Evolutionary conservation across 1,140 invertebrate species (phyloP), one percentile per base, ranked within the genome.

Genomic region (Drosophila orosa): DNA sequence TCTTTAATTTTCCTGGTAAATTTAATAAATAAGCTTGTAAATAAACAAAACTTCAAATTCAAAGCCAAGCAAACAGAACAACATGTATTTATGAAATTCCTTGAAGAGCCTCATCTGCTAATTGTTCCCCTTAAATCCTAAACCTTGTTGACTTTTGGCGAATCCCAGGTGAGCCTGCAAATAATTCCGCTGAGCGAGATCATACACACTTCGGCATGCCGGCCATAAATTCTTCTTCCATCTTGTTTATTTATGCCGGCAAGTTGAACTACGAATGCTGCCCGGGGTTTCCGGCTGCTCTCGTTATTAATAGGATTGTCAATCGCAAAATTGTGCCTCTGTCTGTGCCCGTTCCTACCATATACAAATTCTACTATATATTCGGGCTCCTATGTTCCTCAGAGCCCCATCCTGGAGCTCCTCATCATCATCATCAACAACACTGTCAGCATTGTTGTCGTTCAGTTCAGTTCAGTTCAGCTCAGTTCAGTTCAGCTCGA

Each of bases 231-330:
- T 52, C 24, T 25, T 54, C 50, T 54, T 35, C 39, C 74, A 72
- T 74, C 71, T 67, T 89, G 76, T 77, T 79, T 69, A 81, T 85
- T 72, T 68, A 65, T 65, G 71, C 55, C 63, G 39, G 66, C 58
- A 61, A 56, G 59, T 48, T 40, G 35, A 52, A 48, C 58, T 79
- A 68, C 48, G 57, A 52, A 59, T 76, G 80, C 59, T 60, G 55
- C 42, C 62, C 33, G 40, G 40, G 25, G 61, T 57, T 56, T 68
- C 37, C 45, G 44, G 61, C 57, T 67, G 50, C 63, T 72, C 78
- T 87, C 62, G 76, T 89, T 83, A 89, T 89, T 89, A 89, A 89
- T 89, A 89, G 84, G 74, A 89, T 89, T 89, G 84, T 89, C 84
- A 89, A 89, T 89, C 85, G 84, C 84, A 89, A 89, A 89, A 89